phyloP scores from a whole-genome alignment of 1,140 invertebrate species.

The Cydia splendana region DNA sequence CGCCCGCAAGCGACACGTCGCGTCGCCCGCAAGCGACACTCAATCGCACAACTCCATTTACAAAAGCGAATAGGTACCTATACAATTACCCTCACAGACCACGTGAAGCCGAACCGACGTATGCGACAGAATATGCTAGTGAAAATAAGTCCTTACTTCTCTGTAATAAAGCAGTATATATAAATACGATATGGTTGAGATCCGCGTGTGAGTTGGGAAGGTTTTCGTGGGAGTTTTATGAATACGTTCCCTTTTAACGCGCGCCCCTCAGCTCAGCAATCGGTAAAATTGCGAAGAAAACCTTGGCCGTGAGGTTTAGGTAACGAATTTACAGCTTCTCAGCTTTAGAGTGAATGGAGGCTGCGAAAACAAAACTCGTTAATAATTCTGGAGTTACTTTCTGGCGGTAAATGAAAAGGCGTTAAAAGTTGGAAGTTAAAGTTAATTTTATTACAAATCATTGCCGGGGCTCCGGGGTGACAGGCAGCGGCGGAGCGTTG shows the following conservation, averaged over 20 bases:
- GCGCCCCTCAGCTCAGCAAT: neutral
- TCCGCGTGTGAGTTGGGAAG: neutral
- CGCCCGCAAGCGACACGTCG: neutral
- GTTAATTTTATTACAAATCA: conserved; percentile 15
- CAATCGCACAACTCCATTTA: conserved; percentile 10
- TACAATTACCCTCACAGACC: neutral
- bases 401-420: conserved; percentile 11
- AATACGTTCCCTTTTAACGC: conserved; percentile 11
- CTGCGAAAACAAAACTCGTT: neutral
- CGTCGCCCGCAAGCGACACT: neutral
- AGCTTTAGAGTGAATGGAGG: conserved; percentile 8
- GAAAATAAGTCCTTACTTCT: neutral
- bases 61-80: conserved; percentile 11
- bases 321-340: conserved; percentile 26
- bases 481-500: neutral
- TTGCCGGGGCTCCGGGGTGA: neutral
- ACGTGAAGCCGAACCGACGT: neutral
- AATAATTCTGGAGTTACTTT: conserved; percentile 11
- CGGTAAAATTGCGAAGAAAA: neutral
- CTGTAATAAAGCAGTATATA: neutral
- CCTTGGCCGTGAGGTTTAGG: conserved; percentile 16
- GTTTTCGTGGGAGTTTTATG: neutral
- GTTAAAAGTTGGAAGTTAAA: neutral
- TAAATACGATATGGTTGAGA: neutral
- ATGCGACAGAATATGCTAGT: neutral